phyloP scores from a whole-genome alignment of 2,797 vertebrate genomes.

The Cyprinella venusta region DNA sequence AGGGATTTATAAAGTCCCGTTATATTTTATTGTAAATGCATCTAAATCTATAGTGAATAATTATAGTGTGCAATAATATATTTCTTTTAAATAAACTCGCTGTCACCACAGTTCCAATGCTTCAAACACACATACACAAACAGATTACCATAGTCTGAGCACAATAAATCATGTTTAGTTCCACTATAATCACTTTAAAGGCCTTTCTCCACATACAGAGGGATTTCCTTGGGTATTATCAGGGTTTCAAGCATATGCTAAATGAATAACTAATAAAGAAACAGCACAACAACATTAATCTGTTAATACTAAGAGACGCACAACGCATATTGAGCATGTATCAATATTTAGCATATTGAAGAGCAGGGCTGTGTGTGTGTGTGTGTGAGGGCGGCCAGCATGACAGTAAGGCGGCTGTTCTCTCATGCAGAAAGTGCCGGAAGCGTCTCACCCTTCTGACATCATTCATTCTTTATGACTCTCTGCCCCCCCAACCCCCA shows the following conservation, averaged over 20 bases:
- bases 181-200: slow-evolving; percentile 34
- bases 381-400: slow-evolving; percentile 12
- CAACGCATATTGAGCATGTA: background rate
- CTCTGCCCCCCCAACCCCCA: slow-evolving; percentile 54
- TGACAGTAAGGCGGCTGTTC: slow-evolving; percentile 58
- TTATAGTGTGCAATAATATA: background rate
- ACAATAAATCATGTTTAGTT: slow-evolving; percentile 43
- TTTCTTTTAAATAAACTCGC: background rate
- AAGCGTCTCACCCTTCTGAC: slow-evolving; percentile 74
- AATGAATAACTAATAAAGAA: slow-evolving; percentile 35
- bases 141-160: slow-evolving; percentile 31
- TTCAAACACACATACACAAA: slow-evolving; percentile 23
- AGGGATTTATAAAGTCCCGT: background rate
- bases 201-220: slow-evolving; percentile 17
- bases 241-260: slow-evolving; percentile 2
- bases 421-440: slow-evolving; percentile 76
- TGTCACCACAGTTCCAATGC: background rate
- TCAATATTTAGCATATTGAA: slow-evolving; percentile 8
- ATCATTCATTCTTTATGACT: slow-evolving; percentile 75
- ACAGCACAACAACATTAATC: slow-evolving; percentile 18
- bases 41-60: slow-evolving; percentile 1
- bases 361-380: slow-evolving; percentile 32
- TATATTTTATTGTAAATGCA: slow-evolving; percentile 4
- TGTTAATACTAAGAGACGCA: slow-evolving; percentile 1
- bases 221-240: slow-evolving; percentile 24